A percentile compares a stretch with the other conserved stretches of the same genome.
Evolutionary conservation across 92 coral and sea anemone genomes (phyloP).

Genomic region (Phymanthus crucifer): DNA sequence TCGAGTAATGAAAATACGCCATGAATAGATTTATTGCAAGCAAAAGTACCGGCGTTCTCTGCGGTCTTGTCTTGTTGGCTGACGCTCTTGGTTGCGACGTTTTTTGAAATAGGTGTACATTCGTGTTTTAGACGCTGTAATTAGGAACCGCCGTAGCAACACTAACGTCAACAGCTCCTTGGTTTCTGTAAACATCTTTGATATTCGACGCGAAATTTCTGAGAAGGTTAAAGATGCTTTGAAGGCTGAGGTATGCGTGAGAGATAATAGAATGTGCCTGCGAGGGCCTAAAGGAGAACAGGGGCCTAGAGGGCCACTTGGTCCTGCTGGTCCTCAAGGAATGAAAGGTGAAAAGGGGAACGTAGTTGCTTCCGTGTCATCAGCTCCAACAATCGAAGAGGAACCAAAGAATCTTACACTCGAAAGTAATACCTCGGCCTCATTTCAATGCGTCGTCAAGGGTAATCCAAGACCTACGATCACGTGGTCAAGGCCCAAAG

Average conservation of each 20-base stretch:
- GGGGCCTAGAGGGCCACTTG: constrained; percentile 44
- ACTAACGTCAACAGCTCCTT: background rate
- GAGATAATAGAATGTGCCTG: constrained; percentile 21
- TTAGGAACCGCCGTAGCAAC: background rate
- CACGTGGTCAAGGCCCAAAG: constrained; percentile 63
- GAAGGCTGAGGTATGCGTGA: constrained; percentile 22
- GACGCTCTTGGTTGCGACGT: too few species aligned
- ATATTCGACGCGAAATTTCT: background rate
- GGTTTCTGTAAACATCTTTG: background rate
- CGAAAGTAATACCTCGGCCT: constrained; percentile 51
- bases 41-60: too few species aligned
- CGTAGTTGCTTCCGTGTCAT: constrained; percentile 47
- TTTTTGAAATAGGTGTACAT: too few species aligned
- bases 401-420: constrained; percentile 48
- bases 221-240: constrained; percentile 3
- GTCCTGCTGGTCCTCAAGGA: constrained; percentile 50
- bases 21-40: too few species aligned
- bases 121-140: background rate
- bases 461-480: constrained; percentile 68
- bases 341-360: constrained; percentile 25
- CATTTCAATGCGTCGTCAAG: constrained; percentile 53
- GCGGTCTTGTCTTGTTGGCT: too few species aligned
- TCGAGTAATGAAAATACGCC: too few species aligned
- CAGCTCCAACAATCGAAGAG: constrained; percentile 53
- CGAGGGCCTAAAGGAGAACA: constrained; percentile 35